Base-by-base conservation (phyloP, 2,113 vertebrate species). In the Pardalotus punctatus region DNA sequence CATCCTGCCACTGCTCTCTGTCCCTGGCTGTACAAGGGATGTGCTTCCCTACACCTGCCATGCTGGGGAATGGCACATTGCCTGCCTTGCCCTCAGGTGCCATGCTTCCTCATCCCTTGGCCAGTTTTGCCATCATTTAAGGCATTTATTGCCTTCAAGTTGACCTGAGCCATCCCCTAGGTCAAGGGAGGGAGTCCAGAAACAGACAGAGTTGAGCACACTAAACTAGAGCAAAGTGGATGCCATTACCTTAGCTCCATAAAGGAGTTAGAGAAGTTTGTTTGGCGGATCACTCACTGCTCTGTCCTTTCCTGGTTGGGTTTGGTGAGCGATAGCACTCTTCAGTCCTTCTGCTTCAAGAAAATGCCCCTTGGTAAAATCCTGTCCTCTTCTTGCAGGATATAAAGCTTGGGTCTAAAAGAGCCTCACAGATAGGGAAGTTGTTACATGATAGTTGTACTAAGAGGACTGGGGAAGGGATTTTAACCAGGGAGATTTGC, bases 21-120 rank as follows among this genome's bases (percentile, higher is more conserved):
- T 29, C 27, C 53, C 47, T 80, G 66, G 22, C 28, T 67, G 13
- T 24, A 24, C 7, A n/a, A 25, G 10, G 43, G 3, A 69, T 0
- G 1, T 0, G 3, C 42, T 57, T 57, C 23, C 72, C 45, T 40
- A 9, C 3, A 0, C 14, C n/a, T 48, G 50, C 66, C 14, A 0
- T 4, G 14, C 71, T 35, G 31, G 19, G 53, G 36, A 65, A 27
- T 1, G 5, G 25, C 57, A 42, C 0, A 0, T 23, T 42, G 23
- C 67, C 53, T 62, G 22, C 43, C 43, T 24, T 5, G 1, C 35
- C 54, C 31, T 29, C 36, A n/a, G 36, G n/a, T 57, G 36, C 31
- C 4, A 3, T 1, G 2, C 11, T 50, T 45, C 36, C 45, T 22
- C 8, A 58, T 51, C 11, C 60, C 43, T 58, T 8, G 0, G 31